Evolutionary conservation across 35 echinoderm and acorn worm species (phyloP).

Genomic region (Antedon bifida): DNA sequence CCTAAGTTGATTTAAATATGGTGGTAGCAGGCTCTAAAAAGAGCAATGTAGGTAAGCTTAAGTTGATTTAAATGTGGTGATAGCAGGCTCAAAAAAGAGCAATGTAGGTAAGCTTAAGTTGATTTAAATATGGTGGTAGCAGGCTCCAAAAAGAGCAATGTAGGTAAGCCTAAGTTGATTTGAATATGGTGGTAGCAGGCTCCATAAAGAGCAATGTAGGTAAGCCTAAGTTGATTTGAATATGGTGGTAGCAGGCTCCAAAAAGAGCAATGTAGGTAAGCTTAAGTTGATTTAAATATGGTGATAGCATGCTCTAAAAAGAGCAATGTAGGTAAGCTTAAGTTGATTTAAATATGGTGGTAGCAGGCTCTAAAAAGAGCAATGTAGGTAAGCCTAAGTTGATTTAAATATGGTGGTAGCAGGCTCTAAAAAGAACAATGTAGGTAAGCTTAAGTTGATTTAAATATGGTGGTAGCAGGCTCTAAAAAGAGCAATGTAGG

Average conservation of each 20-base stretch:
- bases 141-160: slow-evolving; percentile 59
- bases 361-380: slow-evolving; percentile 65
- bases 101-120: too few relatives aligned
- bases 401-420: slow-evolving; percentile 75
- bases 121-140: slow-evolving; percentile 75
- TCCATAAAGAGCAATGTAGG: slow-evolving; percentile 56
- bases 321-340: too few relatives aligned
- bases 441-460: slow-evolving; percentile 68
- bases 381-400: too few relatives aligned
- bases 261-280: too few relatives aligned
- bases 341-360: slow-evolving; percentile 71
- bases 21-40: slow-evolving; percentile 65
- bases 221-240: too few relatives aligned
- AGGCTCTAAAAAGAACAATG: slow-evolving; percentile 71
- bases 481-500: slow-evolving; percentile 60
- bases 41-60: too few relatives aligned
- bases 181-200: slow-evolving; percentile 82
- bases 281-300: slow-evolving; percentile 70
- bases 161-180: too few relatives aligned
- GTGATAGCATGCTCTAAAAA: slow-evolving; percentile 62
- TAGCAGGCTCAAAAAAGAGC: slow-evolving; percentile 69
- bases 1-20: slow-evolving; percentile 70
- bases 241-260: slow-evolving; percentile 72
- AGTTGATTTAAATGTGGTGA: slow-evolving; percentile 69
- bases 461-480: slow-evolving; percentile 82